phyloP scores from a whole-genome alignment of 2,888 invertebrate species.

The Anticlea derivata region DNA sequence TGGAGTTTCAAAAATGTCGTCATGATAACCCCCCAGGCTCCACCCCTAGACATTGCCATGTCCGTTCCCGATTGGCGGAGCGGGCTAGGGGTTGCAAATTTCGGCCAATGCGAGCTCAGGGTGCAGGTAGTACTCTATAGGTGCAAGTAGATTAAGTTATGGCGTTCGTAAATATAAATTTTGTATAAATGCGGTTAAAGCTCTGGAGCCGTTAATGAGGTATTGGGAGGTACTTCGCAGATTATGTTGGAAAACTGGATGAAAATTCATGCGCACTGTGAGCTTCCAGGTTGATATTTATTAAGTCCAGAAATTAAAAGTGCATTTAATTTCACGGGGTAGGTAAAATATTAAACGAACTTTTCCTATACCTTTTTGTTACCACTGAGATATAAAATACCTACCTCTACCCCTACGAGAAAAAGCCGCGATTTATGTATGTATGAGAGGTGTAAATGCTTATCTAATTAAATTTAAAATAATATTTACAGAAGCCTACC shows the following conservation, averaged over 20 bases:
- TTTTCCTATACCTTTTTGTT: no score
- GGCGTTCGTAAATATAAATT: conserved; percentile 70
- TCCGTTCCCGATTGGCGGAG: conserved; percentile 61
- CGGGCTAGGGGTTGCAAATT: conserved; percentile 68
- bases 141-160: conserved; percentile 78
- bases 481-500: no score
- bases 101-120: conserved; percentile 60
- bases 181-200: conserved; percentile 70
- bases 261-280: neutral
- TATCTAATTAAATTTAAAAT: no score
- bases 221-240: conserved; percentile 17
- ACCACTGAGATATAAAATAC: no score
- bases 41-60: conserved; percentile 65
- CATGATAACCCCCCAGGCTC: conserved; percentile 74
- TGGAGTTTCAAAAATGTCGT: conserved; percentile 64
- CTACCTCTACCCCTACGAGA: no score
- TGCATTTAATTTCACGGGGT: no score
- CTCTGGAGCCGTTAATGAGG: conserved; percentile 64
- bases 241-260: neutral
- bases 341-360: no score
- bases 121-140: conserved; percentile 70
- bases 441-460: no score
- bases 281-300: no score
- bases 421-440: no score
- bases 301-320: no score